Base-by-base conservation (phyloP, 2,888 invertebrate species). In the Dolomedes plantarius region DNA sequence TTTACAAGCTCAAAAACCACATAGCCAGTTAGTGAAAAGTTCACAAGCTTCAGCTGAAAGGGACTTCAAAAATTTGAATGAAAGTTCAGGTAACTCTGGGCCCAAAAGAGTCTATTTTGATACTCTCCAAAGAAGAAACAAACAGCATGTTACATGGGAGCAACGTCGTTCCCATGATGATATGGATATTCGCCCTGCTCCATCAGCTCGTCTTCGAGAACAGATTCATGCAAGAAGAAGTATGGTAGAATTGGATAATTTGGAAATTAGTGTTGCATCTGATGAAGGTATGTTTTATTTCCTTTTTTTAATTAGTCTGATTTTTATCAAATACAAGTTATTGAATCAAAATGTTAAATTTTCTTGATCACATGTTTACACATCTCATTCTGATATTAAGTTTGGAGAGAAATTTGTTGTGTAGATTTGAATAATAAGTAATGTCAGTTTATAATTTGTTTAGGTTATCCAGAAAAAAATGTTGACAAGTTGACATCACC, bases 141-240 rank as follows among this genome's bases (percentile, higher is more conserved):
- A 86, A 27, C 86, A 86, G 62, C 86, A 86, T 73, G 86, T 86
- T 29, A 64, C 71, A 9, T 86, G 86, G 83, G 83, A 83, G n/a
- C 85, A 87, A 27, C 46, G 86, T 6, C 68, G 88, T 7, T 86
- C 83, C 5, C 81, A 78, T 73, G 88, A 88, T 75, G 88, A 88
- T 36, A 88, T 88, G 88, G 88, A 88, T 31, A 78, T 88, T 39
- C 77, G 80, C n/a, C 86, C 88, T 64, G 82, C 85, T 6, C 83
- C 87, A 36, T 79, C 85, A 7, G 76, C 87, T 50, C 77, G 87
- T 11, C 50, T 80, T 16, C 80, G 67, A 31, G 74, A 86, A 56
- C 82, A 88, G 32, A 78, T 83, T 29, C 88, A 86, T 76, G 82
- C 82, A 11, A 68, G 88, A 65, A 82, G 88, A 65, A 88, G 88